A percentile compares a stretch with the other conserved stretches of the same genome.
Evolutionary conservation across 1,140 invertebrate genomes (phyloP).

Genomic region (Muscidifurax raptorellus): DNA sequence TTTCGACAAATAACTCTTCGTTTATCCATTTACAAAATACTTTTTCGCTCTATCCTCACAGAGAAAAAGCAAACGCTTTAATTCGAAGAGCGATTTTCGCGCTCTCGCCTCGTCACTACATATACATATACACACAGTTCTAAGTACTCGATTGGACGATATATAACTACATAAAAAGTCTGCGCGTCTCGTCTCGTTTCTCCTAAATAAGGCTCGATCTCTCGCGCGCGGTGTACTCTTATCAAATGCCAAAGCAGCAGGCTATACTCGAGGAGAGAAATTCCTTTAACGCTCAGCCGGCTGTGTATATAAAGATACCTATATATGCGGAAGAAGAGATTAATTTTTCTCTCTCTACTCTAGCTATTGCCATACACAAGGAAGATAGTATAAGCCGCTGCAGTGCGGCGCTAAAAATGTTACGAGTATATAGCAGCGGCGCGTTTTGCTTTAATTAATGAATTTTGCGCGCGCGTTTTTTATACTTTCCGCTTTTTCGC

Average conservation of each 20-base stretch:
- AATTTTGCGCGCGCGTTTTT: background rate
- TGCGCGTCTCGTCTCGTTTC: background rate
- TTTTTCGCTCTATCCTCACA: background rate
- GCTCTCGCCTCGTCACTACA: background rate
- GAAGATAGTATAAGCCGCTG: background rate
- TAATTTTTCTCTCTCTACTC: background rate
- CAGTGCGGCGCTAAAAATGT: background rate
- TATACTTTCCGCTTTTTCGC: background rate
- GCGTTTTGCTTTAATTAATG: constrained; percentile 13
- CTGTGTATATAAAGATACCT: background rate
- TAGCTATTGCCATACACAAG: background rate
- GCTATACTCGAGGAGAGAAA: background rate
- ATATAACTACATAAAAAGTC: constrained; percentile 31
- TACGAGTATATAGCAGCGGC: background rate
- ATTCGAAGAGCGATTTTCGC: constrained; percentile 17
- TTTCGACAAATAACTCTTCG: no score
- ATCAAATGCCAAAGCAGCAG: constrained; percentile 7
- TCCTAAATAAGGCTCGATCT: constrained; percentile 36
- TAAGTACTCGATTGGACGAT: constrained; percentile 9
- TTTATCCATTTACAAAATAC: no score
- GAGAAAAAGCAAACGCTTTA: background rate
- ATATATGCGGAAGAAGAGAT: background rate
- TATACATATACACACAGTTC: background rate
- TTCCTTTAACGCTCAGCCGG: constrained; percentile 7
- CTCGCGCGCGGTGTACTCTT: background rate